Evolutionary conservation across 2,888 invertebrate genomes (phyloP), one percentile per base, ranked within the genome.

Genomic region (Muschampia plurimacula): DNA sequence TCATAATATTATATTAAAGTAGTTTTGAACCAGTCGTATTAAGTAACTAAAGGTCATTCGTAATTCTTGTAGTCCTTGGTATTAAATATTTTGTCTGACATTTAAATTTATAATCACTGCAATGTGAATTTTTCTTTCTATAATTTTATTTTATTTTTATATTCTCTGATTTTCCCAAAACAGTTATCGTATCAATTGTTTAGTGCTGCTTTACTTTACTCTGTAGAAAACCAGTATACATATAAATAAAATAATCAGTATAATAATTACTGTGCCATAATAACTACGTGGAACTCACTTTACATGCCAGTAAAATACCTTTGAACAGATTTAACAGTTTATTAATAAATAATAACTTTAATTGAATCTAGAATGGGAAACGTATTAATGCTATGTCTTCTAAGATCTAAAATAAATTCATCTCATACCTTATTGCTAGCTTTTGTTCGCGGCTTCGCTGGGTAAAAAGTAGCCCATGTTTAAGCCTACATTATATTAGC

Each of bases 291-390:
- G 7, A 8, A 6, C 41, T 41, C 41, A 41, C 9, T 41, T 41
- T 41, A 41, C 41, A 6, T 5, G 9, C 41, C 41, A 7, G 32
- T 1, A 32, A 32, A 32, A 32, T 32, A 32, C 32, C 41, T 6
- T 41, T 6, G 41, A 8, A 41, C 9, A 49, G 4, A 49, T n/a
- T 49, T n/a, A 49, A 49, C 2, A 3, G n/a, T 55, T 22, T 55
- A 55, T 10, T n/a, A 55, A 55, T 55, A 55, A 55, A 55, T 55
- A 55, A 55, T 55, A 55, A 22, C 52, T 52, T 55, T 22, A 22
- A 22, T 55, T 55, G 22, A 55, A 2, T 55, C 22, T 22, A 10
- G 4, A 55, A 55, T 6, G 15, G 52, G 12, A 52, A 52, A 52
- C 49, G n/a, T 6, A 49, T 44, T 4, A 6, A 12, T 46, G 44